phyloP scores from a whole-genome alignment of 2,113 vertebrate genomes.

The Callipepla californica region DNA sequence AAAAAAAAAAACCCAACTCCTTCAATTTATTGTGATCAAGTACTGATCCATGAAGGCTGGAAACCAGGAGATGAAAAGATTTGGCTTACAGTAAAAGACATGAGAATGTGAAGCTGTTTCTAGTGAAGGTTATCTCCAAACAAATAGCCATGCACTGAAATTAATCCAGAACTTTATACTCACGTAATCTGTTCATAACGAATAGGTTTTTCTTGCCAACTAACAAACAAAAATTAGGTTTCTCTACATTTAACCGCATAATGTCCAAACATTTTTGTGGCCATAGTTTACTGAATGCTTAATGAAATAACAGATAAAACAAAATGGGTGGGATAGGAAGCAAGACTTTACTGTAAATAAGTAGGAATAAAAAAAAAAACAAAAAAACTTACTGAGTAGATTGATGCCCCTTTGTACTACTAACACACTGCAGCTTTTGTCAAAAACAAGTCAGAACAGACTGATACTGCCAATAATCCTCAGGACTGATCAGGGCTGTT shows the following conservation, averaged over 20 bases:
- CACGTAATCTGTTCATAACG: neutral
- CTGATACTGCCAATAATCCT: neutral
- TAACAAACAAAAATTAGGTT: neutral
- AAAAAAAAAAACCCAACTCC: fast-evolving
- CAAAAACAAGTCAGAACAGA: neutral
- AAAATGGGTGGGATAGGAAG: neutral
- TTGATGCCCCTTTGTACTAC: neutral
- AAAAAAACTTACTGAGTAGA: neutral
- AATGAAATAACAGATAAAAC: neutral
- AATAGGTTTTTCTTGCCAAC: neutral
- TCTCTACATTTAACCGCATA: neutral
- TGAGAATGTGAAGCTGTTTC: neutral
- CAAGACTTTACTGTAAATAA: neutral
- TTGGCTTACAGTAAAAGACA: neutral
- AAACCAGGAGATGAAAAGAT: neutral
- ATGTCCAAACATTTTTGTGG: neutral
- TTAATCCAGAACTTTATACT: neutral
- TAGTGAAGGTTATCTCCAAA: neutral
- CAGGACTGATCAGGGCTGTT: neutral
- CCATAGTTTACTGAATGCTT: neutral
- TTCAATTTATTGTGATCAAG: neutral
- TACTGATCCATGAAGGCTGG: neutral
- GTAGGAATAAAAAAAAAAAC: neutral
- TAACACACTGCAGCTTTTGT: neutral
- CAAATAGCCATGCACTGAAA: neutral